phyloP scores from a whole-genome alignment of 2,797 vertebrate genomes.

The Alca torda region DNA sequence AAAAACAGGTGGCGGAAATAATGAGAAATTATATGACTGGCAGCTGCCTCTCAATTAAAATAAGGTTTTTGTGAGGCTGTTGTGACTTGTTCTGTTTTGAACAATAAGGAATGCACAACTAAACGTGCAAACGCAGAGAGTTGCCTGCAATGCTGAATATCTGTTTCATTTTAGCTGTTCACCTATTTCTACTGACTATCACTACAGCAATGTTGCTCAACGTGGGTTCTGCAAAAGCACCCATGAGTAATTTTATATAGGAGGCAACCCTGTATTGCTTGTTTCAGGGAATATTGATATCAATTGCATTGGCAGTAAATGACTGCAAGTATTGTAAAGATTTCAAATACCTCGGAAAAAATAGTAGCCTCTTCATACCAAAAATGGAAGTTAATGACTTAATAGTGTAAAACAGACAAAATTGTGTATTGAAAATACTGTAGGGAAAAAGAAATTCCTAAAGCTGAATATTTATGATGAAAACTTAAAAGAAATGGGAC shows the following conservation, averaged over 20 bases:
- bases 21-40: background rate
- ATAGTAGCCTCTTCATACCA: background rate
- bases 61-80: background rate
- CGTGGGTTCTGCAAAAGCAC: background rate
- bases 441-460: no score
- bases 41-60: background rate
- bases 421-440: background rate
- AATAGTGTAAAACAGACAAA: background rate
- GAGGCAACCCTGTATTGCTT: background rate
- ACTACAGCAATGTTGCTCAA: background rate
- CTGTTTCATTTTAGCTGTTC: background rate
- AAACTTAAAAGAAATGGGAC: background rate
- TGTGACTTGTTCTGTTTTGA: background rate
- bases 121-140: background rate
- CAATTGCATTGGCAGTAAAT: background rate
- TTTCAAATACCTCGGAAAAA: background rate
- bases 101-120: background rate
- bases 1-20: background rate
- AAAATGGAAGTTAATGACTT: background rate
- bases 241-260: background rate
- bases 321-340: background rate
- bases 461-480: background rate
- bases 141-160: background rate
- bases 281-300: background rate
- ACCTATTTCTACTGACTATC: background rate